phyloP scores from a whole-genome alignment of 35 echinoderm and acorn worm species.

The Diadema setosum region DNA sequence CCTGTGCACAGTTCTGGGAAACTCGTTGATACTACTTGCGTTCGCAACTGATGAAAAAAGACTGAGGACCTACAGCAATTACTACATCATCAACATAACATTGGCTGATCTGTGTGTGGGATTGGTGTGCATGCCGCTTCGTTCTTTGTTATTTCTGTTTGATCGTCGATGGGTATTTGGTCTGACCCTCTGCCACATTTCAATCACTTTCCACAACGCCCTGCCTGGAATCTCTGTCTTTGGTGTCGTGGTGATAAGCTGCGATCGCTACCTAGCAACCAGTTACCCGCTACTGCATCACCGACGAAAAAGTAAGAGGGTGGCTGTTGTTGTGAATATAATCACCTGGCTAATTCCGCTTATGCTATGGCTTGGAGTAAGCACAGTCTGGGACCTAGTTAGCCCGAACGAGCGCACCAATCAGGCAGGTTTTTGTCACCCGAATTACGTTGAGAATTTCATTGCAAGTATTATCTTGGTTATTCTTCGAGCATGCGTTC shows the following conservation, averaged over 20 bases:
- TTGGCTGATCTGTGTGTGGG: constrained; percentile 10
- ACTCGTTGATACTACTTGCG: background rate
- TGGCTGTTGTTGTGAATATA: background rate
- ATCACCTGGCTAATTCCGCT: background rate
- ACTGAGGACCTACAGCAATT: constrained; percentile 14
- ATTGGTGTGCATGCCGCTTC: constrained; percentile 10
- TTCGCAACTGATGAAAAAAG: background rate
- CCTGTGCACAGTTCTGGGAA: background rate
- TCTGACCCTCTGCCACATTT: too few relatives aligned
- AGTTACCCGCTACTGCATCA: background rate
- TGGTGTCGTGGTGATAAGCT: background rate
- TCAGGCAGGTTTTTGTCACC: background rate
- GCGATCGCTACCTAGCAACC: constrained; percentile 22
- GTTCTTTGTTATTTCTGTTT: background rate
- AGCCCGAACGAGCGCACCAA: background rate
- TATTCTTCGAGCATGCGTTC: background rate
- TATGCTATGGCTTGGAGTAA: background rate
- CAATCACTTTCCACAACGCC: background rate
- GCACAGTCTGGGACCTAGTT: background rate
- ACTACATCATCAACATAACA: constrained; percentile 26
- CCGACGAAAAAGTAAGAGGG: background rate
- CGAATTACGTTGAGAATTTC: background rate
- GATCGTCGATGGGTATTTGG: too few relatives aligned
- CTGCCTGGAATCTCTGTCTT: background rate
- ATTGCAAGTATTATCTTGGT: background rate